Base-by-base conservation (phyloP, 2,888 invertebrate species). In the Polydrusus pterygomalis region DNA sequence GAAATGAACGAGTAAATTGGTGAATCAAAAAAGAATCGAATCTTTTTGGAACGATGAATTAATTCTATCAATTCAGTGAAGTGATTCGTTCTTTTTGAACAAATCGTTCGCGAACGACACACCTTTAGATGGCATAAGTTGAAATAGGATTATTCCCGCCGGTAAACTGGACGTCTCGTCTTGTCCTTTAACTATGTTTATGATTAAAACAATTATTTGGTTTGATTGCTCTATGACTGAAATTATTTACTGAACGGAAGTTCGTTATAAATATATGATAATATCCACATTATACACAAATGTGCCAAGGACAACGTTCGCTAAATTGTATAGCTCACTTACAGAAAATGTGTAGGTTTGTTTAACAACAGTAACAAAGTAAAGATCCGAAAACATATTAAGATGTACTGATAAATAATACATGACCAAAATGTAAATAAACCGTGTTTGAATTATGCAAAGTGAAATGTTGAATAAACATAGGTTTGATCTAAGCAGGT, bases 281-380 rank as follows among this genome's bases (percentile, higher is more conserved):
- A n/a, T 60, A 25, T 62, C 49, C 54, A 60, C 25, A 51, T 38
- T 62, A 51, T 43, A 63, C 38, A 54, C 56, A 71, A 71, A 71
- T 71, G 71, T 71, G 71, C 64, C 71, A 71, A 71, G 71, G 71
- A 64, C 64, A 56, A 49, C 17, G 38, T 17, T 65, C 65, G 0
- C 49, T 51, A 15, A 38, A 49, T 7, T 38, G n/a, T n/a, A 54
- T 18, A 54, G 6, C 40, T 67, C 54, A 67, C 54, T 67, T 40
- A 13, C 40, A 54, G 38, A n/a, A 54, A 67, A 51, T 67, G 67
- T 67, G 67, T 67, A 51, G 51, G 67, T 54, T 67, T 63, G 51
- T 67, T 67, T 67, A 51, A 67, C 47, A 67, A 67, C 65, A 47
- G 49, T 49, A 49, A 65, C 65, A 65, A 65, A 65, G 17, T 49